phyloP scores from a whole-genome alignment of 2,888 invertebrate genomes.

The Heliconius charithonia region DNA sequence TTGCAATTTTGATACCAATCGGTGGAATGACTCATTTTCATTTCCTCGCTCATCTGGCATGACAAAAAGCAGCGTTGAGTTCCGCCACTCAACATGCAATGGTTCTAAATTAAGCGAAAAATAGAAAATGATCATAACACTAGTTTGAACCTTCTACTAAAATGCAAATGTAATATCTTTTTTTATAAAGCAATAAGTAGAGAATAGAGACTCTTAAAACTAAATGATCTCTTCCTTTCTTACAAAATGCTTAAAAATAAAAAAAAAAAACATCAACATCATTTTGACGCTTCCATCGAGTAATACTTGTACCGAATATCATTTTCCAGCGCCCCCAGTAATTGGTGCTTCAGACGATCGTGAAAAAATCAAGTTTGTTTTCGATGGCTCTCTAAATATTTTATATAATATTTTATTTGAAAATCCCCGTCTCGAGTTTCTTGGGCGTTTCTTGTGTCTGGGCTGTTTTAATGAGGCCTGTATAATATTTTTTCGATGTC shows the following conservation, averaged over 20 bases:
- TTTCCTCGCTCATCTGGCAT: no score
- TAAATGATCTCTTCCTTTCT: neutral
- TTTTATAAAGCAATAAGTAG: neutral
- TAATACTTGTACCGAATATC: slow-evolving; percentile 15
- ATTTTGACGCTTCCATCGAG: slow-evolving; percentile 20
- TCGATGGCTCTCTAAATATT: slow-evolving; percentile 22
- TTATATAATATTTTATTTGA: slow-evolving; percentile 17
- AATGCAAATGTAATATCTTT: neutral
- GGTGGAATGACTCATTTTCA: no score
- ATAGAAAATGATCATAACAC: no score
- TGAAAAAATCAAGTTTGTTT: slow-evolving; percentile 19
- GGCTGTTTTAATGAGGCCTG: slow-evolving; percentile 4
- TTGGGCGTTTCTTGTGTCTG: neutral
- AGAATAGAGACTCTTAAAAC: neutral
- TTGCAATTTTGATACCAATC: no score
- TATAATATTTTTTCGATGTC: neutral
- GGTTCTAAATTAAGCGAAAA: no score
- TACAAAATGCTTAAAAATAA: neutral
- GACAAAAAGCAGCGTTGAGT: no score
- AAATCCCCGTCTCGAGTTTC: neutral
- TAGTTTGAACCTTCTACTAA: no score
- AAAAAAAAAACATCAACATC: slow-evolving; percentile 9
- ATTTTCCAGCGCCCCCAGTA: slow-evolving; percentile 21
- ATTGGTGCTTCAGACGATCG: slow-evolving; percentile 29
- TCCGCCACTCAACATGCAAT: no score